These are phyloP conservation scores for Sacculina carcini DNA, from an alignment of 2,888 invertebrate genomes.

Conservation along the genomic window DNA sequence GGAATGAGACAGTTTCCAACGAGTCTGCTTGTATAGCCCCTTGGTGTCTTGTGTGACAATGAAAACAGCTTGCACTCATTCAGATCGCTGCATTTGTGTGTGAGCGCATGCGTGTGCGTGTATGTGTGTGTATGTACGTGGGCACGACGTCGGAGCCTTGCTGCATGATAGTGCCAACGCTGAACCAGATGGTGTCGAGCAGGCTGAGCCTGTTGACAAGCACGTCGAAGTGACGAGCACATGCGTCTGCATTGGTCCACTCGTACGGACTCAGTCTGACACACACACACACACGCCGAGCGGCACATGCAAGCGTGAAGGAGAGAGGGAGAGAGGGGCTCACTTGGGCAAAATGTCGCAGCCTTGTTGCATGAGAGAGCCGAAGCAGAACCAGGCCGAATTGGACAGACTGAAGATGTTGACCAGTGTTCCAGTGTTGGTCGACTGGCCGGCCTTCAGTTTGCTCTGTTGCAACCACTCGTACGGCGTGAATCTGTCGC, in stretches of 20 bases:
- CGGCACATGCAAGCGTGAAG: background rate
- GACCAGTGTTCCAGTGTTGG: too few species aligned
- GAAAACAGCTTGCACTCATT: too few species aligned
- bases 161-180: slow-evolving; percentile 23
- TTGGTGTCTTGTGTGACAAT: too few species aligned
- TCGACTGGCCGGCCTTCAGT: slow-evolving; percentile 52
- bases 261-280: slow-evolving; percentile 23
- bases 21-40: too few species aligned
- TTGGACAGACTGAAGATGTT: slow-evolving; percentile 58
- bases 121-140: slow-evolving; percentile 13
- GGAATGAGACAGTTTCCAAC: too few species aligned
- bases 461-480: slow-evolving; percentile 73
- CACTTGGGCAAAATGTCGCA: slow-evolving; percentile 63
- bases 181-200: slow-evolving; percentile 27
- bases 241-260: slow-evolving; percentile 21
- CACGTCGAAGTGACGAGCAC: slow-evolving; percentile 21
- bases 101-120: too few species aligned
- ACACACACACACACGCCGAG: slow-evolving; percentile 15
- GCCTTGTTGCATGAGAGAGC: slow-evolving; percentile 58
- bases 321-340: slow-evolving; percentile 15
- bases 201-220: slow-evolving; percentile 24
- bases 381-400: slow-evolving; percentile 63
- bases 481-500: slow-evolving; percentile 41
- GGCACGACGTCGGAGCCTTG: slow-evolving; percentile 24
- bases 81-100: too few species aligned